Evolutionary conservation across 2,888 invertebrate species (phyloP).

Genomic region (Junonia oenone): DNA sequence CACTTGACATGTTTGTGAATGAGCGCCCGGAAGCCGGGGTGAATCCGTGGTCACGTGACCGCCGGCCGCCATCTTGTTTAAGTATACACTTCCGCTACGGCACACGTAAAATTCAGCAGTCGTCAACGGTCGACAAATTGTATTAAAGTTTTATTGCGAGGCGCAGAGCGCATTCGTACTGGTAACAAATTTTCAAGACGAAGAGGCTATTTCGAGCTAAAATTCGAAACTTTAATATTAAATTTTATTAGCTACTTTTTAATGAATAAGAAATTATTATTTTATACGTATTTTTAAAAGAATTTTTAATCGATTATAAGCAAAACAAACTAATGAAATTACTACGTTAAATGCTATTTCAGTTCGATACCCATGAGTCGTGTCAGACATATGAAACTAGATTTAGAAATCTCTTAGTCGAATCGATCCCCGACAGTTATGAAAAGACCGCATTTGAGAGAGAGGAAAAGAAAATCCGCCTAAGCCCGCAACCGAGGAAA

Average conservation of each 20-base stretch:
- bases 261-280: background rate
- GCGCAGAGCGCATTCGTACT: conserved; percentile 34
- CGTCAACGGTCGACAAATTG: conserved; percentile 47
- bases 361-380: conserved; percentile 6
- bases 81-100: conserved; percentile 66
- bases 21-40: conserved; percentile 69
- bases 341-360: background rate
- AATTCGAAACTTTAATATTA: conserved; percentile 14
- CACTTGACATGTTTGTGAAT: conserved; percentile 71
- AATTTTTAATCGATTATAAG: background rate
- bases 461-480: conserved; percentile 54
- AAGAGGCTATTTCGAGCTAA: conserved; percentile 20
- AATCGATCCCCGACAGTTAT: conserved; percentile 68
- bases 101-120: conserved; percentile 49
- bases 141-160: conserved; percentile 40
- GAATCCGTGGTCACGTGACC: conserved; percentile 74
- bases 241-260: conserved; percentile 15
- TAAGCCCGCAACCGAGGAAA: conserved; percentile 55
- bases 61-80: conserved; percentile 69
- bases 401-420: conserved; percentile 58
- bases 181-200: conserved; percentile 32
- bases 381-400: conserved; percentile 46
- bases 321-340: background rate
- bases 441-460: conserved; percentile 60
- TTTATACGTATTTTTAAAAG: background rate